Base-by-base conservation (phyloP, 2,888 invertebrate species). In the Pheosia tremula region DNA sequence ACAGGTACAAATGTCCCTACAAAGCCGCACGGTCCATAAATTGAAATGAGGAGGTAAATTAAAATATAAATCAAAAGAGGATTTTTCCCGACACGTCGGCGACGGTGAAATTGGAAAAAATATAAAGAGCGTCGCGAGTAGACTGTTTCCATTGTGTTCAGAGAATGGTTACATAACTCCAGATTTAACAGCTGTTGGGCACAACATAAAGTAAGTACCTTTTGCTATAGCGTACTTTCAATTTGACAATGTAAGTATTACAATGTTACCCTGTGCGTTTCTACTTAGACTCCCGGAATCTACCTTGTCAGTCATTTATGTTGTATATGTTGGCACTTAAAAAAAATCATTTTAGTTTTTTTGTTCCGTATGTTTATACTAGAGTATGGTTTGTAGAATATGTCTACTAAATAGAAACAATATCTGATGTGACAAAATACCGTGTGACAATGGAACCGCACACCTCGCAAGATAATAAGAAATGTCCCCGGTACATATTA, bases 11-110 rank as follows among this genome's bases (percentile, higher is more conserved):
- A 91, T 91, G 83, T 83, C 77, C 69, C 62, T 79, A 84, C 84
- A 81, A 84, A 84, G 85, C 80, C 78, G 75, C 64, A 70, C 69
- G 73, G 72, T 75, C 80, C 84, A 88, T 91, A 92, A 90, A 92
- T 93, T 91, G 93, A 90, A 91, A 92, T 89, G 91, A 92, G 90
- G 80, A 77, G 80, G 83, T 78, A 89, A 93, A 93, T 93, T 93
- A 93, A 93, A 92, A 93, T 90, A 93, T 93, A 93, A 93, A 93
- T 92, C 93, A 93, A 93, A 93, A 87, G 91, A 89, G 89, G 90
- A 90, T 91, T 90, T 81, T 90, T 86, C 87, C 70, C 83, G 83
- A 87, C 92, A 85, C 93, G 93, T 90, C 87, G 86, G 80, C 82
- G 81, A 63, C 82, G 81, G 79, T 75, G 84, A 88, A 89, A 90